phyloP scores from a whole-genome alignment of 2,797 vertebrate genomes.

The Hemibagrus guttatus region DNA sequence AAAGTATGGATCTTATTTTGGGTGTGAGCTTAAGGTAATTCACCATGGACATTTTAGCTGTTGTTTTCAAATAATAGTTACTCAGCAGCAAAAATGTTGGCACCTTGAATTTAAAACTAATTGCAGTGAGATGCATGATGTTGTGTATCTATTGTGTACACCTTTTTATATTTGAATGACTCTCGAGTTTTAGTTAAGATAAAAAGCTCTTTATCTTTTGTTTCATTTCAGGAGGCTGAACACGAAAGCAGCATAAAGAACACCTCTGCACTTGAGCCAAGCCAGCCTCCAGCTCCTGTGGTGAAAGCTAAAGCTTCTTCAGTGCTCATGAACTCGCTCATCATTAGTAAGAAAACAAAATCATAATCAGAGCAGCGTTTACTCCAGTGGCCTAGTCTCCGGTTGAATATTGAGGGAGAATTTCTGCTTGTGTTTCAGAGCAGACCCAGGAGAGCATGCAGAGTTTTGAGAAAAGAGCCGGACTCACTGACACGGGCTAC shows the following conservation, averaged over 20 bases:
- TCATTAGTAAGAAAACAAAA: conserved; percentile 80
- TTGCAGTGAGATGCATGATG: neutral
- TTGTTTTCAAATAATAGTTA: neutral
- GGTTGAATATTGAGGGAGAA: neutral
- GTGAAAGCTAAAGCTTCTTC: conserved; percentile 78
- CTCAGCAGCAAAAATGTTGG: neutral
- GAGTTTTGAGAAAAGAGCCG: conserved; percentile 90
- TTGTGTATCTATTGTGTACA: too few species aligned
- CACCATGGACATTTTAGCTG: neutral
- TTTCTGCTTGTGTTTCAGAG: conserved; percentile 67
- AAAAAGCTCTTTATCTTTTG: conserved; percentile 7
- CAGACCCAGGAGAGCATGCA: conserved; percentile 92
- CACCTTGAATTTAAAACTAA: neutral
- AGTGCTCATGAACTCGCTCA: conserved; percentile 87
- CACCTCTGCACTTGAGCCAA: conserved; percentile 23
- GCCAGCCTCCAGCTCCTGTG: conserved; percentile 63
- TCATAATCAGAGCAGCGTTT: neutral
- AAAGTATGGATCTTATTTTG: neutral
- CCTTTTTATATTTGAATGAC: too few species aligned
- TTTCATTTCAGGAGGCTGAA: conserved; percentile 64
- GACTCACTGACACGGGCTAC: conserved; percentile 88
- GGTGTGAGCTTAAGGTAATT: neutral
- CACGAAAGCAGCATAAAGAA: conserved; percentile 51
- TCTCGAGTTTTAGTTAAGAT: too few species aligned
- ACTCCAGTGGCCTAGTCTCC: neutral